Evolutionary conservation across 2,888 invertebrate genomes (phyloP), one percentile per base, ranked within the genome.

Genomic region (Amphiduros pacificus): DNA sequence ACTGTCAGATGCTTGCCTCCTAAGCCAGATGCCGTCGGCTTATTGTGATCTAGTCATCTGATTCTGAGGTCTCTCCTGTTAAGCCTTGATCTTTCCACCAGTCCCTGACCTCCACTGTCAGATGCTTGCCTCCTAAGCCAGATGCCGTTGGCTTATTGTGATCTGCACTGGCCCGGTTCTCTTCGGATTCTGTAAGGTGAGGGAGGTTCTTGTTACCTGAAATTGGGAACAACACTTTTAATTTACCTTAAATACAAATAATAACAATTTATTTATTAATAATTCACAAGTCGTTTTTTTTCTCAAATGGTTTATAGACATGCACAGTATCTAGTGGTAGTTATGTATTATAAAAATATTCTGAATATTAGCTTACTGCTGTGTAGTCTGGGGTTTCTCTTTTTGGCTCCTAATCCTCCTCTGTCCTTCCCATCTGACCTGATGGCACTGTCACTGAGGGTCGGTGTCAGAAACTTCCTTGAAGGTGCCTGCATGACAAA

Each of bases 131-230:
- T 9, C 68, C 70, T 29, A 67, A 58, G 5, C 54, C 60, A 11
- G 64, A 63, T 9, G 62, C 55, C 11, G 65, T 68, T 9, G 67
- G 64, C 51, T 56, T 65, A 56, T 65, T 68, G 14, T 64, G 55
- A 44, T 69, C 70, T 2, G 61, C 55, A 24, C 51, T 50, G 26
- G 62, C 63, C 36, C 63, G 55, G 29, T 65, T 59, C 66, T 73
- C 70, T 60, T 67, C 65, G 67, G 84, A 85, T 85, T 85, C 90
- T 85, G 74, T 88, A 79, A 54, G 88, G 84, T 78, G 89, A 85
- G 76, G 75, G 27, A 79, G 69, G 51, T 75, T 76, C 64, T 77
- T 78, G 28, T 64, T 59, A 51, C 66, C 66, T 65, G 62, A 6
- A 41, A 40, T 5, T 51, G 51, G 26, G 20, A 14, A 9, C 6